These are phyloP conservation scores for Psilopsiagon aymara DNA, from an alignment of 2,113 vertebrate genomes.

Conservation along the genomic window DNA sequence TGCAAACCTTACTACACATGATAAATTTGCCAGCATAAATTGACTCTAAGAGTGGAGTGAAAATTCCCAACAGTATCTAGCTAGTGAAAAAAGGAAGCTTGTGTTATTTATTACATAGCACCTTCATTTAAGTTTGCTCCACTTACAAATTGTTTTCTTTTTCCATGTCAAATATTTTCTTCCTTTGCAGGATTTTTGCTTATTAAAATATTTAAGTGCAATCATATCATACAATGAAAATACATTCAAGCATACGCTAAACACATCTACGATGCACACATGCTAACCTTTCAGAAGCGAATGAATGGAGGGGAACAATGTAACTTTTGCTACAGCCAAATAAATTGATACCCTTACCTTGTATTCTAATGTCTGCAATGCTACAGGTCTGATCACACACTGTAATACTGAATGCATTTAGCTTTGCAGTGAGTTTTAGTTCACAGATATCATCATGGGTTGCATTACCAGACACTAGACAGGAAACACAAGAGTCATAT, in stretches of 20 bases:
- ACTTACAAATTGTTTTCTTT: not conserved
- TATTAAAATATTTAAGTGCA: not conserved
- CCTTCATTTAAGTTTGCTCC: not conserved
- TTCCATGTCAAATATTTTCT: not conserved
- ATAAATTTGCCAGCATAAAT: not conserved
- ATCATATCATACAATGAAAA: not conserved
- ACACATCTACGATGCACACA: not conserved
- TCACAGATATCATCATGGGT: conserved; percentile 75
- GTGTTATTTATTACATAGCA: not conserved
- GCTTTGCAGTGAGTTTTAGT: conserved; percentile 82
- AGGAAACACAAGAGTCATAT: not conserved
- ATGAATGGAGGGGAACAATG: not conserved
- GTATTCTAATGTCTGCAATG: conserved; percentile 91
- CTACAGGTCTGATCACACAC: conserved; percentile 85
- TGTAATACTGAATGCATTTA: conserved; percentile 86
- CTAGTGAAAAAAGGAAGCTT: not conserved
- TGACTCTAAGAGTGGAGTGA: not conserved
- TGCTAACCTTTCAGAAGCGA: not conserved
- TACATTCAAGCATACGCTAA: not conserved
- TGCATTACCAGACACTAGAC: conserved; percentile 62
- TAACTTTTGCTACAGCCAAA: not conserved
- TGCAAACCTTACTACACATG: not conserved
- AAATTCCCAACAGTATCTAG: not conserved
- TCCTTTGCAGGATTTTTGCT: not conserved
- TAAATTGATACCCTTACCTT: conserved; percentile 74